phyloP scores from a whole-genome alignment of 2,888 invertebrate genomes.

The Octonoba sinensis region DNA sequence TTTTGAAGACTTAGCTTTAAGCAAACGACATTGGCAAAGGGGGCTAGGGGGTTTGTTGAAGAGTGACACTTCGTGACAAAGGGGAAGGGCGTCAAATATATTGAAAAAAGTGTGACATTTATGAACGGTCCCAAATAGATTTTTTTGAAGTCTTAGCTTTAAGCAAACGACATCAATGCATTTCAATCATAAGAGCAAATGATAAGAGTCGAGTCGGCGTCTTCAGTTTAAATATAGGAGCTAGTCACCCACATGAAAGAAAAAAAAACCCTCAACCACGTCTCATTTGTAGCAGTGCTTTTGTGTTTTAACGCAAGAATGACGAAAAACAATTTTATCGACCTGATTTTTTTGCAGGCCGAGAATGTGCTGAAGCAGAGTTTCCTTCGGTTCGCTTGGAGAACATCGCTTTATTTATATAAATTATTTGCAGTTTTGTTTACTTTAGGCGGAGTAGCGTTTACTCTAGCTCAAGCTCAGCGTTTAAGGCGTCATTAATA shows the following conservation, averaged over 20 bases:
- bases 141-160: no score
- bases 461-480: constrained; percentile 2
- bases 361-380: constrained; percentile 30
- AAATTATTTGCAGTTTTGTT: constrained; percentile 19
- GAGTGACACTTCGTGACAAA: no score
- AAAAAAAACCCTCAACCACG: constrained; percentile 18
- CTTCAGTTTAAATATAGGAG: constrained; percentile 45
- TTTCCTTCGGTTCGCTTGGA: constrained; percentile 16
- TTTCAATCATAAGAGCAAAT: not conserved
- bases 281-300: constrained; percentile 36
- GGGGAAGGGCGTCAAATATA: no score
- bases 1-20: no score
- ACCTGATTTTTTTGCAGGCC: not conserved
- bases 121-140: no score
- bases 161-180: not conserved
- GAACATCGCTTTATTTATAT: not conserved
- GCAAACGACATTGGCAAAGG: no score
- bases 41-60: no score
- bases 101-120: no score
- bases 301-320: constrained; percentile 34
- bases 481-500: no score
- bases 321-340: constrained; percentile 35
- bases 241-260: constrained; percentile 30
- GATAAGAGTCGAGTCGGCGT: constrained; percentile 23
- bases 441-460: not conserved